Evolutionary conservation across 2,113 vertebrate species (phyloP), one percentile per base, ranked within the genome.

Genomic region (Oryzias javanicus): DNA sequence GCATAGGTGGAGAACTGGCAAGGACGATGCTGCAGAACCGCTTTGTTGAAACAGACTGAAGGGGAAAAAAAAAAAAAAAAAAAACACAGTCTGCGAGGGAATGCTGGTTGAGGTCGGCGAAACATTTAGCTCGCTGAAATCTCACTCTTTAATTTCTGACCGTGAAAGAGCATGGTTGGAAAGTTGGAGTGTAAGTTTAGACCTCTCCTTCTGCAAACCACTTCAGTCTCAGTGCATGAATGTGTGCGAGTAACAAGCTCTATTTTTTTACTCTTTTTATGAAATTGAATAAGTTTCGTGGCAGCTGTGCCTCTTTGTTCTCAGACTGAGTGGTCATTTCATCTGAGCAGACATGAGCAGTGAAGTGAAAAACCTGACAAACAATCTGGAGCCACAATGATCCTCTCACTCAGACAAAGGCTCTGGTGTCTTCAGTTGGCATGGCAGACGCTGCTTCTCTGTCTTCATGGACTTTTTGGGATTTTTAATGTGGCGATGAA

Each of bases 71-170:
- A 25, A 25, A 25, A 25, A 3, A 25, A 6, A 22, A 7, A 29
- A 29, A 29, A 29, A 29, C 27, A 29, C 27, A 29, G 27, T 6
- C 27, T 29, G 35, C 35, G 65, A 44, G 22, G 67, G 70, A 84
- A 76, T 76, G 72, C 60, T 6, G 72, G 62, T 76, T 40, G 76
- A 72, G 80, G 76, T 81, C 67, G 56, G 69, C 57, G 67, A 67
- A 78, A 72, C 57, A 67, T 77, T 83, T 90, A 83, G 77, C 74
- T 56, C 62, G 70, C 77, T 80, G 58, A 81, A 75, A 64, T 85
- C 67, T 66, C 57, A 20, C 80, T 67, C 83, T 89, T 75, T 88
- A 84, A 88, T 88, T 88, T 85, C 64, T 74, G 65, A 78, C 16
- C 1, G 70, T 76, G 71, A 84, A 74, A 81, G 84, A 66, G 62